Percentiles rank a stretch among this genome's conserved stretches.
phyloP scores from a whole-genome alignment of 2,888 invertebrate genomes.

The Trachelus troglodyta region DNA sequence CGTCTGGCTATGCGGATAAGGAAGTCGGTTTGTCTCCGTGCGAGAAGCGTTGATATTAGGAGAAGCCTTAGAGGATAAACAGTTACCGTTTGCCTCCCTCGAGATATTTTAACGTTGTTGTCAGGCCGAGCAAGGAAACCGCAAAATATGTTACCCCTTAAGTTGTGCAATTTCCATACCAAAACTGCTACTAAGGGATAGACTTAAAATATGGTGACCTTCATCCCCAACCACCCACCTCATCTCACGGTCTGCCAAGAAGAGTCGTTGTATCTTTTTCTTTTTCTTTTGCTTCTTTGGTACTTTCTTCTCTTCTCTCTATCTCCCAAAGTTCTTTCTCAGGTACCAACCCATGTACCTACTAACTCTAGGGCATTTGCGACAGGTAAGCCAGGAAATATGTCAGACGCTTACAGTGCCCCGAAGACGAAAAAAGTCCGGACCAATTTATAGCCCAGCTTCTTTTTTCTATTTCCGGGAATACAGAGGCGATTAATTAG shows the following conservation, averaged over 20 bases:
- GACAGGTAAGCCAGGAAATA: slow-evolving; percentile 31
- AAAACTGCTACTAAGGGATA: slow-evolving; percentile 32
- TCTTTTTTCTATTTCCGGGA: slow-evolving; percentile 18
- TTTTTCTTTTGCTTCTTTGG: background rate
- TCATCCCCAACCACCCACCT: background rate
- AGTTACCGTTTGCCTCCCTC: background rate
- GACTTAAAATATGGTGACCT: slow-evolving; percentile 28
- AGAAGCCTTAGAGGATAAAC: background rate
- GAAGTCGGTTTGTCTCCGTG: background rate
- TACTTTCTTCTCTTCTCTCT: background rate
- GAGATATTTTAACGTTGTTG: background rate
- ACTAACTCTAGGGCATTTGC: background rate
- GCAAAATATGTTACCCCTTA: slow-evolving; percentile 31
- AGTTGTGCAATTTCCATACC: slow-evolving; percentile 39
- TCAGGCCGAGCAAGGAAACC: background rate
- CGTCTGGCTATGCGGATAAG: background rate
- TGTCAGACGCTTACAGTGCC: slow-evolving; percentile 32
- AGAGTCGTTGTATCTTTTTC: background rate
- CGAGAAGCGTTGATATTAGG: background rate
- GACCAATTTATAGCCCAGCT: slow-evolving; percentile 32
- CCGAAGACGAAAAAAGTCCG: slow-evolving; percentile 19
- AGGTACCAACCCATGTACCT: background rate
- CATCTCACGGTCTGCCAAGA: background rate
- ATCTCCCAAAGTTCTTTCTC: background rate
- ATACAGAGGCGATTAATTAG: slow-evolving; percentile 39